Evolutionary conservation across 2,888 invertebrate species (phyloP).

Genomic region (Tetheella fluctuosa): DNA sequence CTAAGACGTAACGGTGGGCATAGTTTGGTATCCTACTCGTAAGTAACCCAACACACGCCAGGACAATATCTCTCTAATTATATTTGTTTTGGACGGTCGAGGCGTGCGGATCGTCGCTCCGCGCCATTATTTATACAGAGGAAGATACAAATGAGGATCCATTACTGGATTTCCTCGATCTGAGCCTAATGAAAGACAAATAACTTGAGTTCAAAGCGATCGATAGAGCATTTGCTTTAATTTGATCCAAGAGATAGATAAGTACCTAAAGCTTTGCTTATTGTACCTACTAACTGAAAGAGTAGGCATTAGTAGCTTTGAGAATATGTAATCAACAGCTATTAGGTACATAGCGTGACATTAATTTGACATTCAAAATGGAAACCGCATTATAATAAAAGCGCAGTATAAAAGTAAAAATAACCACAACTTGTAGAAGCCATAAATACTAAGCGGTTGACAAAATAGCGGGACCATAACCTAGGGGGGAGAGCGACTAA

Average conservation of each 20-base stretch:
- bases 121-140: slow-evolving; percentile 71
- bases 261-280: slow-evolving; percentile 25
- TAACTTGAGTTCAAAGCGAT: slow-evolving; percentile 72
- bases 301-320: background rate
- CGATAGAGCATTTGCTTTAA: slow-evolving; percentile 67
- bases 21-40: slow-evolving; percentile 27
- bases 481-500: slow-evolving; percentile 27
- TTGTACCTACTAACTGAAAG: slow-evolving; percentile 18
- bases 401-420: slow-evolving; percentile 51
- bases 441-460: slow-evolving; percentile 56
- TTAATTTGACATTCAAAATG: slow-evolving; percentile 49
- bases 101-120: slow-evolving; percentile 56
- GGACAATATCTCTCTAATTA: slow-evolving; percentile 65
- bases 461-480: slow-evolving; percentile 43
- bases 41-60: slow-evolving; percentile 37
- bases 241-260: slow-evolving; percentile 59
- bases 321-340: no score
- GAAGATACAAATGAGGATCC: slow-evolving; percentile 77
- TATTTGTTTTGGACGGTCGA: slow-evolving; percentile 63
- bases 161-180: slow-evolving; percentile 76
- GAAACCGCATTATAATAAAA: slow-evolving; percentile 58
- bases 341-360: no score
- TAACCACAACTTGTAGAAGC: slow-evolving; percentile 47
- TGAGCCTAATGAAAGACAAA: slow-evolving; percentile 77
- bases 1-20: slow-evolving; percentile 15